Evolutionary conservation across 2,797 vertebrate genomes (phyloP).

Genomic region (Acanthurus leucopareius): DNA sequence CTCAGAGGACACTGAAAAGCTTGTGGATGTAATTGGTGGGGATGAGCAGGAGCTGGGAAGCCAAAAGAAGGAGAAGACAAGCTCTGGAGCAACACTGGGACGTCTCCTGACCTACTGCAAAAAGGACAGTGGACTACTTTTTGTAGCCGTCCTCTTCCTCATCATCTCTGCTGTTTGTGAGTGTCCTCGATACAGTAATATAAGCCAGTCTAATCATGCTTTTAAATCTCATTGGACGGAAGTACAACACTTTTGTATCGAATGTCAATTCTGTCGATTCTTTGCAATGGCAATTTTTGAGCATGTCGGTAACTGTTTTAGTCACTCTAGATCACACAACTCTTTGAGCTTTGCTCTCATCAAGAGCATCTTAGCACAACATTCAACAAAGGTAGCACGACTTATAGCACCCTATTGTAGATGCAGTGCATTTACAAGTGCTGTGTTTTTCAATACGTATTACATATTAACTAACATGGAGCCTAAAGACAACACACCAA

Average conservation of each 20-base stretch:
- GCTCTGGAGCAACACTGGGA: conserved; percentile 90
- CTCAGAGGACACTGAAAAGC: conserved; percentile 72
- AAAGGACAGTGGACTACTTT: conserved; percentile 87
- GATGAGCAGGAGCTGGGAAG: conserved; percentile 57
- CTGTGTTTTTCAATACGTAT: background rate
- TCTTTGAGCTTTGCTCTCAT: too few relatives aligned
- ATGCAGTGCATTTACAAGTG: background rate
- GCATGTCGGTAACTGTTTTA: background rate
- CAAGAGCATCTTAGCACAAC: background rate
- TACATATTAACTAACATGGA: background rate
- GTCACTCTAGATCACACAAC: background rate
- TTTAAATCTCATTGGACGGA: background rate
- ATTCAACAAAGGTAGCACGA: background rate
- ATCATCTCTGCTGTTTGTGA: conserved; percentile 92
- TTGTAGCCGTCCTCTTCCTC: conserved; percentile 90
- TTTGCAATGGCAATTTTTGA: background rate
- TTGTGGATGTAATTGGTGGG: conserved; percentile 71
- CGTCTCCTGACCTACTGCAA: conserved; percentile 92
- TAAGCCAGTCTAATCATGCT: background rate
- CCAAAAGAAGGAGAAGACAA: conserved; percentile 61
- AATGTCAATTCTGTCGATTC: background rate
- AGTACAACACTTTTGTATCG: background rate
- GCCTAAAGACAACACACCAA: background rate
- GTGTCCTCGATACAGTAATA: conserved; percentile 55
- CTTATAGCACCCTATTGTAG: background rate